These are phyloP conservation scores for Drosophila niveifrons DNA, from an alignment of 2,888 invertebrate species.

Conservation along the genomic window DNA sequence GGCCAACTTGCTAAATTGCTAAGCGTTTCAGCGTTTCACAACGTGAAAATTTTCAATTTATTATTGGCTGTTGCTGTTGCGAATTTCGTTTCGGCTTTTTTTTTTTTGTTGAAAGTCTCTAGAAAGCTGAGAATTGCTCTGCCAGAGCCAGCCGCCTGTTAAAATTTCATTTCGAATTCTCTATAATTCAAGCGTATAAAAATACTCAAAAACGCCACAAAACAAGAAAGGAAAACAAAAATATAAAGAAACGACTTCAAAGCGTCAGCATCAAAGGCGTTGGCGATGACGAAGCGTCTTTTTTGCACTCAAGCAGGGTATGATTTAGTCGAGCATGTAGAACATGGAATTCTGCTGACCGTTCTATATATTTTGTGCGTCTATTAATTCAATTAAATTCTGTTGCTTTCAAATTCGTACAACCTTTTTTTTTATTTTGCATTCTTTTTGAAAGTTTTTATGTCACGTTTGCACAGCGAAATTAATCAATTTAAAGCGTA, in stretches of 20 bases:
- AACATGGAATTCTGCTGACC: neutral
- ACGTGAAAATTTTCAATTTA: conserved; percentile 38
- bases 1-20: conserved; percentile 30
- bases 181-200: conserved; percentile 53
- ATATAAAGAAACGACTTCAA: conserved; percentile 48
- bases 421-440: conserved; percentile 31
- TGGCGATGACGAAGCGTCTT: conserved; percentile 22
- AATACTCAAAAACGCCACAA: neutral
- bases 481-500: conserved; percentile 76
- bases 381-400: conserved; percentile 72
- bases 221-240: neutral
- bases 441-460: conserved; percentile 25
- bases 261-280: conserved; percentile 37
- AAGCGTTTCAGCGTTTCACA: conserved; percentile 23
- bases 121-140: conserved; percentile 36
- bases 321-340: conserved; percentile 6
- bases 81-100: conserved; percentile 15
- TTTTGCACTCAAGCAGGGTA: conserved; percentile 22
- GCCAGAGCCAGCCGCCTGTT: conserved; percentile 16
- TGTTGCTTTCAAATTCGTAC: conserved; percentile 45
- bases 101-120: conserved; percentile 35
- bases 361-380: conserved; percentile 21
- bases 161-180: conserved; percentile 49
- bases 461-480: conserved; percentile 18
- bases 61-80: conserved; percentile 12